phyloP scores from a whole-genome alignment of 2,888 invertebrate species.

The Autographa gamma region DNA sequence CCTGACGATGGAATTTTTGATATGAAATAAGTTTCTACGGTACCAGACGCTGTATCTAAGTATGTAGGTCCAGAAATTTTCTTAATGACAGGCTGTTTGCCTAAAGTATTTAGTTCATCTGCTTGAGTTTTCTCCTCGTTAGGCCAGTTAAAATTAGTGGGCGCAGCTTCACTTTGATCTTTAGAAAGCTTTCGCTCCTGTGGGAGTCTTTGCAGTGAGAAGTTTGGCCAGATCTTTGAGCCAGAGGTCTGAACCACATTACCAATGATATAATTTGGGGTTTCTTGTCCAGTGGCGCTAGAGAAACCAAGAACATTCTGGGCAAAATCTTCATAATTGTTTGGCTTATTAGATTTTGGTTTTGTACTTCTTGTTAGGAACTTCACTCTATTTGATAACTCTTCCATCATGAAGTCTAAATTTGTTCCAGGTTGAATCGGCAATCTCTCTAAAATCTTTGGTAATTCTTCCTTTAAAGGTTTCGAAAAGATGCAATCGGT shows the following conservation, averaged over 20 bases:
- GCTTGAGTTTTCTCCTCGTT: neutral
- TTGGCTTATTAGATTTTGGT: conserved; percentile 54
- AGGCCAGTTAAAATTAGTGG: conserved; percentile 21
- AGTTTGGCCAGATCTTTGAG: conserved; percentile 13
- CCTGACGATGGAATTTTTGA: neutral
- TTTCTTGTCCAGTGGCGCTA: conserved; percentile 37
- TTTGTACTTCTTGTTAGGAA: conserved; percentile 54
- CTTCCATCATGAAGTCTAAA: conserved; percentile 67
- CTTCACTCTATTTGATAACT: conserved; percentile 70
- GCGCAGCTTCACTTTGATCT: conserved; percentile 25
- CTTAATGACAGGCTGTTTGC: neutral
- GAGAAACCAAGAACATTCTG: conserved; percentile 61
- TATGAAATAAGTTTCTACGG: neutral
- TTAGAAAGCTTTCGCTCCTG: conserved; percentile 40
- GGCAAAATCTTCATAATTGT: conserved; percentile 63
- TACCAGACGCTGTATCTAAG: neutral
- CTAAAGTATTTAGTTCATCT: no score
- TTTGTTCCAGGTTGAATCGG: conserved; percentile 62
- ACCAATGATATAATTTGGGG: conserved; percentile 40
- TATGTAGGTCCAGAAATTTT: conserved; percentile 7
- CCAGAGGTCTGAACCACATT: conserved; percentile 12
- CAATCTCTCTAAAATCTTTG: conserved; percentile 64
- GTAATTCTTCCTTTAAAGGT: conserved; percentile 65
- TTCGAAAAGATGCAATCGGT: conserved; percentile 51
- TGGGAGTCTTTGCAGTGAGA: conserved; percentile 5